Evolutionary conservation across 1,140 invertebrate species (phyloP).

Genomic region (Leucophenga varia): DNA sequence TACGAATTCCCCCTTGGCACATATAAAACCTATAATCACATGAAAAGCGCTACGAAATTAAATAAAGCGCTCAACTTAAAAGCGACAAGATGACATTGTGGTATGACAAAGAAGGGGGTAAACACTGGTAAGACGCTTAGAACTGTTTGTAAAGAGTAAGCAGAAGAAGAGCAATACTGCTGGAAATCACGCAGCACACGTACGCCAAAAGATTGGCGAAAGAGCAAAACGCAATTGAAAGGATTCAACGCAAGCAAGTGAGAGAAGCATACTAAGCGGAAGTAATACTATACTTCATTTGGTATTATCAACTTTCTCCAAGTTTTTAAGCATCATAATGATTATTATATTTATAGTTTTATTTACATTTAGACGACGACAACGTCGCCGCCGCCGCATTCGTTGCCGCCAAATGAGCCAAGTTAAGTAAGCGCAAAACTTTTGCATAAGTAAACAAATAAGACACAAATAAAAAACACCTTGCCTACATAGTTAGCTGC

Average conservation of each 20-base stretch:
- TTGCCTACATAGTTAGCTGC: too few species aligned
- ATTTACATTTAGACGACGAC: slow-evolving; percentile 24
- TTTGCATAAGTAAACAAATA: too few species aligned
- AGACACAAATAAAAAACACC: too few species aligned
- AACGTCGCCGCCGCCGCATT: neutral
- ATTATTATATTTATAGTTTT: slow-evolving; percentile 39
- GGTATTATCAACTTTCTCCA: slow-evolving; percentile 20
- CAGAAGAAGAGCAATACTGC: neutral
- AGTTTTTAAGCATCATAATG: slow-evolving; percentile 29
- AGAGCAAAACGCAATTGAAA: neutral
- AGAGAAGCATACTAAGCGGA: too few species aligned
- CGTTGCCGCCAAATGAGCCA: slow-evolving; percentile 38
- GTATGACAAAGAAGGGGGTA: neutral
- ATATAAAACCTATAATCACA: slow-evolving; percentile 11
- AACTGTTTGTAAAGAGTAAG: too few species aligned
- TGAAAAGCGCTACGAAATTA: slow-evolving; percentile 23
- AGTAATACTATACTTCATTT: too few species aligned
- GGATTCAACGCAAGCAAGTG: too few species aligned
- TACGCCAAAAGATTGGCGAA: neutral
- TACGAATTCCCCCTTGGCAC: neutral
- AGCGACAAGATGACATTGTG: slow-evolving; percentile 1
- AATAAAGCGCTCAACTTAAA: slow-evolving; percentile 34
- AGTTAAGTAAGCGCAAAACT: too few species aligned
- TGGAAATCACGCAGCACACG: slow-evolving; percentile 37
- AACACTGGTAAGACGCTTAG: neutral